Conservation (phyloP, 2,888 invertebrate species). For the Torymus tubicola region DNA sequence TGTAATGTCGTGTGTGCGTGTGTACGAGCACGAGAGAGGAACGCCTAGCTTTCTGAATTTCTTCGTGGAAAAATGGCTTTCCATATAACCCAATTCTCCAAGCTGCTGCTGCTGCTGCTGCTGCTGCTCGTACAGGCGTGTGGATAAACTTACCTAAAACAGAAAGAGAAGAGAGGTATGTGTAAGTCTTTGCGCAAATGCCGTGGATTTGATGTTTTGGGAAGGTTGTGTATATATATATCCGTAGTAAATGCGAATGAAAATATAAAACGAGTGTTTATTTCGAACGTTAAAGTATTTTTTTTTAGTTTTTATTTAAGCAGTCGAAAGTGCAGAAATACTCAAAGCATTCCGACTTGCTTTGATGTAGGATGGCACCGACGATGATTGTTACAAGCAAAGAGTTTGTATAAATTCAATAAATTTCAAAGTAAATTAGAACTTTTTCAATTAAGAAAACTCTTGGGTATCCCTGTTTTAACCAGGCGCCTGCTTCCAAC, state of each 20-base stretch:
- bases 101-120: no score
- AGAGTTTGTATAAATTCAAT: conserved; percentile 15
- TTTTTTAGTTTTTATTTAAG: no score
- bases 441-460: conserved; percentile 42
- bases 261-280: no score
- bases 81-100: conserved; percentile 5
- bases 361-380: no score
- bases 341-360: no score
- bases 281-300: no score
- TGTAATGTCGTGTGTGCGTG: background rate
- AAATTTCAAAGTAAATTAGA: conserved; percentile 30
- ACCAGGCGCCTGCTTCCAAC: background rate
- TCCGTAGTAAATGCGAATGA: no score
- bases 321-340: no score
- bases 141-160: conserved; percentile 50
- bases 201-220: no score
- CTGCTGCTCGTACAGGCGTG: background rate
- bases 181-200: conserved; percentile 8
- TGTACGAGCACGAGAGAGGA: no score
- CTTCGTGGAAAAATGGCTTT: conserved; percentile 25
- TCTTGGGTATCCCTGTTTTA: background rate
- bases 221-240: no score
- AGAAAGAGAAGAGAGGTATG: conserved; percentile 23
- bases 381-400: background rate
- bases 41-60: conserved; percentile 29